Base-by-base conservation (phyloP, 92 coral and sea anemone genomes). In the Anthopleura xanthogrammica region DNA sequence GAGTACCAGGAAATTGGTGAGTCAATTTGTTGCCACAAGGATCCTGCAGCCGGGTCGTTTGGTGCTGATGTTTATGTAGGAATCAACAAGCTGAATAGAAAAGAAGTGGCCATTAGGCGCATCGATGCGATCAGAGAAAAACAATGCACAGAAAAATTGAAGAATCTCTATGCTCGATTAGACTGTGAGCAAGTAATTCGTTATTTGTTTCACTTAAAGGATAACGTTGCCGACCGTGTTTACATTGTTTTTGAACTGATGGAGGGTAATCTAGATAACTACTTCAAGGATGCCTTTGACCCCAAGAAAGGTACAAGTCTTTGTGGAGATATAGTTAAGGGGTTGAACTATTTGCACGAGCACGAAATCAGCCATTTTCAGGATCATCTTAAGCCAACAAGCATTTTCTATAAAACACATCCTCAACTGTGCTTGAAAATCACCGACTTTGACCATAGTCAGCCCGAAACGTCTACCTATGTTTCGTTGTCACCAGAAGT, bases 51-150 rank as follows among this genome's bases (percentile, higher is more conserved):
- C 36, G 17, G 42, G 16, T 68, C 74, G 10, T 68, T 24, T 68
- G 74, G 74, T 24, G 3, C 58, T 11, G 17, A 68, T 22, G 3
- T 68, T 68, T 29, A 29, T 24, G 74, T 68, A 29, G 74, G 88
- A 41, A 62, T 90, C 65, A 77, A 85, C 42, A 83, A 74, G 36
- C 62, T 11, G 23, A 90, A 89, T 74, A 87, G 92, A 50, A 64
- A 88, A 82, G 95, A 92, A 77, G 85, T 92, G 48, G 90, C 92
- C 39, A 71, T 91, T n/a, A 88, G 88, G 83, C 89, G 89, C 8
- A 55, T 88, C 46, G 87, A n/a, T n/a, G n/a, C n/a, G n/a, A n/a
- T n/a, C n/a, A n/a, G 79, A 20, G 84, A 78, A 24, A 24, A 8
- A 36, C 72, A 60, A 3, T 43, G 78, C 68, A 77, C 24, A 70